Base-by-base conservation (phyloP, 2,888 invertebrate species). In the Malachius bipustulatus region DNA sequence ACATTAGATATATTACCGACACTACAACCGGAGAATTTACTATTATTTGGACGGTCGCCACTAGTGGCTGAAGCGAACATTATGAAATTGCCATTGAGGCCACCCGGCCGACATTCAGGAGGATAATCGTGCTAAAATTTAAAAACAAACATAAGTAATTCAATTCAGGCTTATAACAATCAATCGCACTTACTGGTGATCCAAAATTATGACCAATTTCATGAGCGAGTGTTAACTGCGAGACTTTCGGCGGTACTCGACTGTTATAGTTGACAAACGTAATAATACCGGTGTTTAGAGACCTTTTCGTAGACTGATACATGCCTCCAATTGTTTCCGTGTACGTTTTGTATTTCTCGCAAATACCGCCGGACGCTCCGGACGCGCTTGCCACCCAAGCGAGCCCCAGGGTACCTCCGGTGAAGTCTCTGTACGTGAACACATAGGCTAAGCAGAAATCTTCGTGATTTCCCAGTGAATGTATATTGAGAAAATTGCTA, bases 31-130 rank as follows among this genome's bases (percentile, higher is more conserved):
- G 91, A 93, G 70, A 99, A 99, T 57, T 89, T 84, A 53, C 91
- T 93, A 66, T 99, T 99, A 69, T 98, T 97, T 6, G 88, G 85
- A 35, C 93, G 77, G 67, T 97, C 96, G 33, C 98, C 98, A 42
- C 91, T 91, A 0, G 98, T 99, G 4, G 98, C 98, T 32, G 94
- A 94, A 10, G 96, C 93, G 64, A 96, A 99, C 98, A 99, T 99
- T 54, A 99, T 98, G 65, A 77, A 99, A 71, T 99, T 99, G 37
- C 98, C 98, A 45, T 77, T 78, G 19, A 82, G 71, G 4, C 93
- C 88, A 38, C 93, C 91, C 1, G 94, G 89, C 41, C 90, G 74
- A 60, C 88, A 89, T 52, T 89, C 84, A 12, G 78, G 77, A 1
- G 90, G 90, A 64, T 83, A 90, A 65, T 96, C 94, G 64, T 96